Conservation (phyloP, 2,113 vertebrate genomes). For the Leucosticte australis region DNA sequence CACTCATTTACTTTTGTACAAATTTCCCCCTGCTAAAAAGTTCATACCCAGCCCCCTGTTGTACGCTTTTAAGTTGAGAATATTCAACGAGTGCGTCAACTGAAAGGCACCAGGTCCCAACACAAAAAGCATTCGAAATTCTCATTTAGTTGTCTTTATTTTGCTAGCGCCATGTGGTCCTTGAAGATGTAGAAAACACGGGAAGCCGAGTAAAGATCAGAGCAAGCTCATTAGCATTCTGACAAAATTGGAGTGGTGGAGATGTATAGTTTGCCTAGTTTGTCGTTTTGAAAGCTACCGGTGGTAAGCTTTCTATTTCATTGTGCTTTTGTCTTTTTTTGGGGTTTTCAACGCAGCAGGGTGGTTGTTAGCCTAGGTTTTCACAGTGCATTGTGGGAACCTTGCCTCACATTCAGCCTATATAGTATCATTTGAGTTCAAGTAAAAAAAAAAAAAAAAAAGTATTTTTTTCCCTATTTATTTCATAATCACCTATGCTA, state of each 20-base stretch:
- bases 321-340: constrained; percentile 93
- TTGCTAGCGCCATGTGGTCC: constrained; percentile 98
- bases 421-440: constrained; percentile 79
- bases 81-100: constrained; percentile 89
- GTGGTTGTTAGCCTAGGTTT: constrained; percentile 84
- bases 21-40: constrained; percentile 83
- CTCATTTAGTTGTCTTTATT: constrained; percentile 99
- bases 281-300: constrained; percentile 85
- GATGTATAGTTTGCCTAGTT: constrained; percentile 90
- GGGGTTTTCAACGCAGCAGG: constrained; percentile 84
- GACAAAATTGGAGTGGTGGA: constrained; percentile 92
- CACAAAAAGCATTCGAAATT: constrained; percentile 97
- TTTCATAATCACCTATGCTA: constrained; percentile 67
- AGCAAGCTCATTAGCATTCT: constrained; percentile 98
- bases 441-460: constrained; percentile 67
- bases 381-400: constrained; percentile 93
- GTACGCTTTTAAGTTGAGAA: constrained; percentile 85
- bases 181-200: constrained; percentile 99
- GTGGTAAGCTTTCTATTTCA: constrained; percentile 86
- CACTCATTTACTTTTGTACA: constrained; percentile 86
- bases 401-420: constrained; percentile 75
- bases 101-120: constrained; percentile 92
- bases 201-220: constrained; percentile 98
- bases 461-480: constrained; percentile 3
- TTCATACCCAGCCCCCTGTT: constrained; percentile 89